phyloP scores from a whole-genome alignment of 1,140 invertebrate genomes.

The Tetranychus urticae region DNA sequence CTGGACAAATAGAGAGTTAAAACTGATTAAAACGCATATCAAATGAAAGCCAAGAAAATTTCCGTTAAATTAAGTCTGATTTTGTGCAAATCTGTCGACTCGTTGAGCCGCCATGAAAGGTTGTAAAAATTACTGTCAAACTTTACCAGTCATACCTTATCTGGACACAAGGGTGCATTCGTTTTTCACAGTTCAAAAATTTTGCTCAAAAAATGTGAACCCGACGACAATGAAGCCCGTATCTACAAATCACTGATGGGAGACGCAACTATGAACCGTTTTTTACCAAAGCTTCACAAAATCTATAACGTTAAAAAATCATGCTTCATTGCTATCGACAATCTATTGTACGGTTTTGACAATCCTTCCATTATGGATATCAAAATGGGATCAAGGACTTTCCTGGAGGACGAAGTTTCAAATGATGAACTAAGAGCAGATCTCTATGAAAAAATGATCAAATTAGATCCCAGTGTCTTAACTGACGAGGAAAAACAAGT shows the following conservation, averaged over 20 bases:
- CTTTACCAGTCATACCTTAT: too few relatives aligned
- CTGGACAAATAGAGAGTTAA: too few relatives aligned
- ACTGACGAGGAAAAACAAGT: constrained; percentile 64
- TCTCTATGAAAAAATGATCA: constrained; percentile 96
- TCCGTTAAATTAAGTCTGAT: too few relatives aligned
- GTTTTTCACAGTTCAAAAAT: constrained; percentile 76
- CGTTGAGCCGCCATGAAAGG: too few relatives aligned
- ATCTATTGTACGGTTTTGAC: constrained; percentile 65
- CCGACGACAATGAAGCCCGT: constrained; percentile 27
- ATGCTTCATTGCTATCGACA: constrained; percentile 66
- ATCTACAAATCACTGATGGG: constrained; percentile 56
- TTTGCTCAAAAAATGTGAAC: constrained; percentile 65
- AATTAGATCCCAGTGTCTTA: constrained; percentile 67
- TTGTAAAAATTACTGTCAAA: too few relatives aligned
- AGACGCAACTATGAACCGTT: constrained; percentile 54
- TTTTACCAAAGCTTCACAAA: constrained; percentile 78
- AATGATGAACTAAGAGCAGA: constrained; percentile 79
- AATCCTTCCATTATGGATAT: constrained; percentile 80
- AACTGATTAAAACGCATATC: too few relatives aligned
- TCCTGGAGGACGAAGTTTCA: constrained; percentile 81
- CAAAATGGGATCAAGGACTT: too few relatives aligned
- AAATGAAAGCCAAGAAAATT: too few relatives aligned
- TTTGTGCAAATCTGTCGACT: too few relatives aligned
- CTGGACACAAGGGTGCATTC: constrained; percentile 62
- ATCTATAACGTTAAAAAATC: constrained; percentile 47